phyloP scores from a whole-genome alignment of 23 tunicate species.

The Ciona savignyi region DNA sequence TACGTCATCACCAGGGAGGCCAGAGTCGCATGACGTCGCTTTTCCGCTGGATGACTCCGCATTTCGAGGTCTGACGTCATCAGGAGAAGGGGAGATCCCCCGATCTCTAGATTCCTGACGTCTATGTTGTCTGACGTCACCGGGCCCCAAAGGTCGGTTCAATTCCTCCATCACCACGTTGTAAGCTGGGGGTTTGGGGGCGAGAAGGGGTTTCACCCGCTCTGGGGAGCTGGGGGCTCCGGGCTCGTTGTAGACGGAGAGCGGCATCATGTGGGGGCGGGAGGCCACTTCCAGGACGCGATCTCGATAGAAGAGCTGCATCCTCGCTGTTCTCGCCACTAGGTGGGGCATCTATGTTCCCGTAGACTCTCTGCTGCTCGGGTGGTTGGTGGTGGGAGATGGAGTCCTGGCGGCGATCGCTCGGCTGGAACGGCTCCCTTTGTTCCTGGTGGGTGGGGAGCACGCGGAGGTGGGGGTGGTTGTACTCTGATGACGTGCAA shows the following conservation, averaged over 20 bases:
- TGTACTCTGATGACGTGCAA: conserved; percentile 51
- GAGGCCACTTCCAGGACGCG: conserved; percentile 41
- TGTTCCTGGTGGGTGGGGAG: conserved; percentile 36
- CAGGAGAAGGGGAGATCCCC: conserved; percentile 8
- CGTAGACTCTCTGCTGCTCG: conserved; percentile 1
- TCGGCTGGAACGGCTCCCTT: conserved; percentile 11
- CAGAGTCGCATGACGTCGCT: conserved; percentile 80
- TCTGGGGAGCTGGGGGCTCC: conserved; percentile 10
- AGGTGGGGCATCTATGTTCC: neutral
- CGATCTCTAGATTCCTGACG: conserved; percentile 2
- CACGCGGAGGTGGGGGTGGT: conserved; percentile 33
- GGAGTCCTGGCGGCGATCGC: conserved; percentile 4
- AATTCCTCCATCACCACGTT: neutral
- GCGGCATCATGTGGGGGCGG: conserved; percentile 27
- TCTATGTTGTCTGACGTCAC: neutral
- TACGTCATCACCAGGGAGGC: conserved; percentile 58
- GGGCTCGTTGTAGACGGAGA: conserved; percentile 20
- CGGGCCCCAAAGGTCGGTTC: neutral
- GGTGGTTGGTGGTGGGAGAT: neutral
- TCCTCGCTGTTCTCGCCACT: neutral
- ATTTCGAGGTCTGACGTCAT: neutral
- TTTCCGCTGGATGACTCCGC: conserved; percentile 31
- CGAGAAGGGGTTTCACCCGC: conserved; percentile 17
- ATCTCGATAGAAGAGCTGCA: neutral
- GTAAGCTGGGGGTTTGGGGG: conserved; percentile 43